Evolutionary conservation across 2,888 invertebrate genomes (phyloP).

Genomic region (Tiliacea citrago): DNA sequence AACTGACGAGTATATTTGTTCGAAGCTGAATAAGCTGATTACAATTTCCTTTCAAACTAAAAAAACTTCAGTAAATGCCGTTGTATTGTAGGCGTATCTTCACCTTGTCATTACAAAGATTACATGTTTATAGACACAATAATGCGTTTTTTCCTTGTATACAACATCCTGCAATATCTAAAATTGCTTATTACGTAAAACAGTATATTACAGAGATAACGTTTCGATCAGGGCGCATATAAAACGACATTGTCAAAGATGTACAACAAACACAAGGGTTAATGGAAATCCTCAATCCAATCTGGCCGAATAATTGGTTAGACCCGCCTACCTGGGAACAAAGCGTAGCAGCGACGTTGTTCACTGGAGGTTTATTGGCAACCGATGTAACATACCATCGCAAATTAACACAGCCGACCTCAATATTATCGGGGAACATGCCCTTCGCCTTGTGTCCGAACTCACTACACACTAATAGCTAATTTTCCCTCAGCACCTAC

Average conservation of each 20-base stretch:
- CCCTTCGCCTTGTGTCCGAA: constrained; percentile 70
- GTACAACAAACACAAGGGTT: constrained; percentile 72
- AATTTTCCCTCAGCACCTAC: constrained; percentile 79
- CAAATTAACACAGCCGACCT: constrained; percentile 81
- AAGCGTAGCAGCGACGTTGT: constrained; percentile 79
- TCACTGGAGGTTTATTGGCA: constrained; percentile 79
- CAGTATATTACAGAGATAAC: constrained; percentile 57
- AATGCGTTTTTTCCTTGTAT: constrained; percentile 48
- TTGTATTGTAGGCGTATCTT: constrained; percentile 21
- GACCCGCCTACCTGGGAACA: constrained; percentile 78
- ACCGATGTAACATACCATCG: constrained; percentile 78
- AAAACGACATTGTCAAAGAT: constrained; percentile 65
- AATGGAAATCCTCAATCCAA: constrained; percentile 79
- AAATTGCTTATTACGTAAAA: constrained; percentile 54
- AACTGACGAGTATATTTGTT: neutral
- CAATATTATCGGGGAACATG: constrained; percentile 77
- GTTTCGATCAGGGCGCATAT: constrained; percentile 60
- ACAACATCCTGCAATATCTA: constrained; percentile 57
- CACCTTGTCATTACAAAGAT: constrained; percentile 51
- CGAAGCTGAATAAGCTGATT: neutral
- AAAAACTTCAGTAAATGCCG: neutral
- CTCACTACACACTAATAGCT: constrained; percentile 77
- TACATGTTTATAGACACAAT: constrained; percentile 47
- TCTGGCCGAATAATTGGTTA: constrained; percentile 80
- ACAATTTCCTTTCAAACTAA: neutral